Evolutionary conservation across 2,113 vertebrate genomes (phyloP).

Genomic region (cattle (Bos taurus)): ARS-UCD2.0 NC_037332.1:98564501-98565000

Average conservation of each 20-base stretch:
- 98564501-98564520: not conserved
- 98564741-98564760: not conserved
- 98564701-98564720: not conserved
- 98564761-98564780: not conserved
- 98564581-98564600: not conserved
- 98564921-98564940: not conserved
- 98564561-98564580: not conserved
- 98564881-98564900: not conserved
- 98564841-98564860: not conserved
- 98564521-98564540: not conserved
- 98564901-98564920: not conserved
- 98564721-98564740: not conserved
- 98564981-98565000: not conserved
- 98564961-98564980: not conserved
- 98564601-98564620: not conserved
- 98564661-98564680: not conserved
- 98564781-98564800: not conserved
- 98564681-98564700: not conserved
- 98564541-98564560: not conserved
- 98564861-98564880: not conserved
- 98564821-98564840: not conserved
- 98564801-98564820: not conserved
- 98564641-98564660: not conserved
- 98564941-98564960: not conserved
- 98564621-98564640: not conserved